phyloP scores from a whole-genome alignment of 2,113 vertebrate species.

The Daboia siamensis region DNA sequence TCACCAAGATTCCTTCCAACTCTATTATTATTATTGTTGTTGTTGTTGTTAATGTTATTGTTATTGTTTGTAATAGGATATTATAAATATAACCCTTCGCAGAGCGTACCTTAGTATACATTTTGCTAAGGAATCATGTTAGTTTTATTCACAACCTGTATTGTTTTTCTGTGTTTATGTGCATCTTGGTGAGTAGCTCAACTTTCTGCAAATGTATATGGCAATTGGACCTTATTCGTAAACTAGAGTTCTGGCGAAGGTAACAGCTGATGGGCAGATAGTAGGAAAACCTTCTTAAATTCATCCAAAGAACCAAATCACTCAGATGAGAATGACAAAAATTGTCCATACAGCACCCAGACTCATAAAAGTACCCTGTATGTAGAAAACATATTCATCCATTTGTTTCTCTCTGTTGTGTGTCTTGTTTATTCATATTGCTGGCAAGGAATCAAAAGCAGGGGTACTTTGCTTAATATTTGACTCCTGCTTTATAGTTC shows the following conservation, averaged over 20 bases:
- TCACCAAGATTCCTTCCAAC: too few species aligned
- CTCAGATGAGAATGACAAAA: not conserved
- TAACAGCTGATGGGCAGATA: not conserved
- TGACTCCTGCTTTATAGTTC: conserved; percentile 40
- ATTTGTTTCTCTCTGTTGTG: not conserved
- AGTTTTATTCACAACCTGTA: not conserved
- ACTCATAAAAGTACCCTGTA: not conserved
- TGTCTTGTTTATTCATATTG: not conserved
- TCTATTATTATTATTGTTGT: too few species aligned
- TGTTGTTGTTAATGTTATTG: too few species aligned
- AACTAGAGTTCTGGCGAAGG: not conserved
- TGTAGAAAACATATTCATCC: too few species aligned
- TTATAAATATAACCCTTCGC: not conserved
- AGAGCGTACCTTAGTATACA: not conserved
- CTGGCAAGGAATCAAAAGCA: conserved; percentile 48
- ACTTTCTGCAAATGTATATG: not conserved
- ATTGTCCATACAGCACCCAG: not conserved
- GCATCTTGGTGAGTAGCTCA: not conserved
- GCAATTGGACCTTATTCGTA: not conserved
- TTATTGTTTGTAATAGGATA: not conserved
- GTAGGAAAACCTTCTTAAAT: not conserved
- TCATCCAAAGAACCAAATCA: not conserved
- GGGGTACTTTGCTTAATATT: conserved; percentile 40
- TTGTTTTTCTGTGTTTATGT: not conserved
- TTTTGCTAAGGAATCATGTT: not conserved